These are phyloP conservation scores for Sylvilagus floridanus DNA, from an alignment of 2,797 vertebrate genomes.

Conservation along the genomic window DNA sequence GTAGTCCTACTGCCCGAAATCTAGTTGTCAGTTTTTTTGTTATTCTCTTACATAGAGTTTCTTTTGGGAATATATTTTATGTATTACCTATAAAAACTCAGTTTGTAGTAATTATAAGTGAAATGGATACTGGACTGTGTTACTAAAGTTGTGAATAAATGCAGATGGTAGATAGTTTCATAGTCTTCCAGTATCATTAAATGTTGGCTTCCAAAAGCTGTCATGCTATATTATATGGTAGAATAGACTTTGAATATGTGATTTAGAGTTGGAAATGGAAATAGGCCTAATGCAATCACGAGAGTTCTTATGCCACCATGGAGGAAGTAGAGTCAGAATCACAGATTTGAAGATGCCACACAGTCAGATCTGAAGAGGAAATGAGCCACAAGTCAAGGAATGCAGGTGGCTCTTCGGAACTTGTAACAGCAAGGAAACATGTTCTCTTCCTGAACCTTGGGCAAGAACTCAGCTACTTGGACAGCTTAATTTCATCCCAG, in stretches of 20 bases:
- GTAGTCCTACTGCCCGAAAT: background rate
- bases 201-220: background rate
- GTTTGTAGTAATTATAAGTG: background rate
- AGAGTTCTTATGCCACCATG: background rate
- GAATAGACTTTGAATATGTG: background rate
- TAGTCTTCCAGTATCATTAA: background rate
- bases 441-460: background rate
- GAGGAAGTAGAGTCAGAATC: background rate
- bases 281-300: background rate
- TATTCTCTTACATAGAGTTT: too few species aligned
- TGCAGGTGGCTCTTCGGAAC: background rate
- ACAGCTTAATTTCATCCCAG: background rate
- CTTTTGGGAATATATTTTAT: background rate
- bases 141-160: background rate
- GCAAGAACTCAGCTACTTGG: background rate
- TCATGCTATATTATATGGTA: background rate
- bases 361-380: background rate
- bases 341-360: background rate
- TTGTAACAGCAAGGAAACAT: background rate
- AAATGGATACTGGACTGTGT: background rate
- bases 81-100: background rate
- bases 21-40: background rate
- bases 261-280: slow-evolving; percentile 9
- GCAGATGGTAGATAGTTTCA: background rate
- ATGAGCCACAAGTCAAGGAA: background rate